These are phyloP conservation scores for Megalurothrips usitatus DNA, from an alignment of 2,888 invertebrate species.

Conservation along the genomic window DNA sequence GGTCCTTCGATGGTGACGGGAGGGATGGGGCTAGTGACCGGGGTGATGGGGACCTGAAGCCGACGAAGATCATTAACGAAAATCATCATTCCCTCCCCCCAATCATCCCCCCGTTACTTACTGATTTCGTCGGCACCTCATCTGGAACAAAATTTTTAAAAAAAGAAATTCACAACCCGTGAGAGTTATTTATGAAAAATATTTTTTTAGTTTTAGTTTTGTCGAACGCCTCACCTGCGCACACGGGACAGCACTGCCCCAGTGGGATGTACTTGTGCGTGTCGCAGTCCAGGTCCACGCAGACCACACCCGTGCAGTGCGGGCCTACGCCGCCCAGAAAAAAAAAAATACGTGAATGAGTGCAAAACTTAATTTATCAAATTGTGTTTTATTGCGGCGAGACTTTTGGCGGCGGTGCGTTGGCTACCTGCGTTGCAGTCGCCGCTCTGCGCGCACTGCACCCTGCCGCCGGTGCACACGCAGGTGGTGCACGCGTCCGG, in stretches of 20 bases:
- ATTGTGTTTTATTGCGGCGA: neutral
- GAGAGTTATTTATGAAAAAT: too few relatives aligned
- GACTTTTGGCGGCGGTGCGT: neutral
- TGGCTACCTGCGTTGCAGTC: slow-evolving; percentile 47
- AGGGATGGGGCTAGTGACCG: neutral
- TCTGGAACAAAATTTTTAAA: neutral
- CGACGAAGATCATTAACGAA: too few relatives aligned
- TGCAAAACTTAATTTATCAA: slow-evolving; percentile 9
- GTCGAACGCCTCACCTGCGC: slow-evolving; percentile 30
- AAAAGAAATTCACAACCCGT: neutral
- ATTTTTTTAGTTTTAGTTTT: neutral
- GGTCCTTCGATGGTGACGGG: neutral
- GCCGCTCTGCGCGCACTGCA: slow-evolving; percentile 51
- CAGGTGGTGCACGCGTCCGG: slow-evolving; percentile 70
- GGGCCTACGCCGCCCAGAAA: slow-evolving; percentile 29
- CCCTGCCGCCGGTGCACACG: slow-evolving; percentile 60
- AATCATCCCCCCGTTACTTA: neutral
- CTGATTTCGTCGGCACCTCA: neutral
- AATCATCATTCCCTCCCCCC: neutral
- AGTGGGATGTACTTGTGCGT: slow-evolving; percentile 35
- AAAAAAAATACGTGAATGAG: neutral
- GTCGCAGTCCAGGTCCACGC: slow-evolving; percentile 34
- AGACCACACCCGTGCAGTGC: slow-evolving; percentile 31
- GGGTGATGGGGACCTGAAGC: neutral
- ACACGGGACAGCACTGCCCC: slow-evolving; percentile 36